phyloP scores from a whole-genome alignment of 2,797 vertebrate genomes.

The Oreortyx pictus region DNA sequence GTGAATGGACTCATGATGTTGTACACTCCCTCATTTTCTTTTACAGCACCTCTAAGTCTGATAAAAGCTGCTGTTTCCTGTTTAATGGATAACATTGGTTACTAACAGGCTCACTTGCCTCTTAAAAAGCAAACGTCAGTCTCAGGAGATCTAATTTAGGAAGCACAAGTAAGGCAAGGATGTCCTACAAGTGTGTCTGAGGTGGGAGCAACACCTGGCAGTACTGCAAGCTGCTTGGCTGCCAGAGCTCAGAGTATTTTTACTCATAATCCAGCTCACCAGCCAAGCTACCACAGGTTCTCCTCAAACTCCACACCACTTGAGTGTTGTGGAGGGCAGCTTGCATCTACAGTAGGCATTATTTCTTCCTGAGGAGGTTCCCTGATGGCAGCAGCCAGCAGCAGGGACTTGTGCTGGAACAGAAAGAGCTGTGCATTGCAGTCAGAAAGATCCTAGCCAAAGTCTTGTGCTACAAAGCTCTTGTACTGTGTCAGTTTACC shows the following conservation, averaged over 20 bases:
- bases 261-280: not conserved
- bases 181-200: not conserved
- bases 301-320: not conserved
- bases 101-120: conserved; percentile 36
- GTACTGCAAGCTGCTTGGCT: not conserved
- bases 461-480: not conserved
- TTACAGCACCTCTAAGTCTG: not conserved
- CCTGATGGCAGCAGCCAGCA: not conserved
- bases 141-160: conserved; percentile 56
- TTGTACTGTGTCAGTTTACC: not conserved
- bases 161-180: not conserved
- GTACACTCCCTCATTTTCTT: not conserved
- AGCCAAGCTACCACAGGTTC: not conserved
- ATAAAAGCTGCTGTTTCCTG: not conserved
- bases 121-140: not conserved
- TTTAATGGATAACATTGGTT: not conserved
- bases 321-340: not conserved
- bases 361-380: not conserved
- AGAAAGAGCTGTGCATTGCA: not conserved
- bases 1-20: not conserved
- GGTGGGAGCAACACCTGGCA: not conserved
- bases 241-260: not conserved
- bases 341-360: not conserved
- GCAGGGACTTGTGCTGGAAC: not conserved
- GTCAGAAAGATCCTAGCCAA: not conserved